Base-by-base conservation (phyloP, 2,113 vertebrate genomes). In the Podiceps cristatus region DNA sequence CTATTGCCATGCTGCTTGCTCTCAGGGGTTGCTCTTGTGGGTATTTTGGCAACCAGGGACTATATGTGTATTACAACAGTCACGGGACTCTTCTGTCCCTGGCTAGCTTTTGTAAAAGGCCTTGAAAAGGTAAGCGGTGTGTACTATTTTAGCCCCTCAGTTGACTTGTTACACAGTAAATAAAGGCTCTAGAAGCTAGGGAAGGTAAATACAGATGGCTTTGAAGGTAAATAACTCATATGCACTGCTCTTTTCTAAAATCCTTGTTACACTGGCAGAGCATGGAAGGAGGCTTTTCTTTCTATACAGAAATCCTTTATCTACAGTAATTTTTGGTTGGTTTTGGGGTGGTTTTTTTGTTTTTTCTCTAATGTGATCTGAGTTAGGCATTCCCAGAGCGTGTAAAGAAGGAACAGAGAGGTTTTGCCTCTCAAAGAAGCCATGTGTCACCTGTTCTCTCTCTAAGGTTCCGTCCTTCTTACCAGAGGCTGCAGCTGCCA, bases 1-100 rank as follows among this genome's bases (percentile, higher is more conserved):
- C 52, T 35, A 1, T 24, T 2, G 2, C 50, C 0, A 0, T 24
- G 33, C 11, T 74, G 18, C 27, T 82, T 63, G 31, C 25, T 56
- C 15, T 78, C 31, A 62, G 45, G 9, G 9, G 35, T 25, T 69
- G 64, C 13, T 35, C 5, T 33, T 53, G 35, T 18, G 40, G 24
- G n/a, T 45, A 19, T 58, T 78, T 58, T 60, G 50, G 45, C 18
- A 69, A 2, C 24, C 6, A n/a, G 13, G 59, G 33, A 27, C 69
- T 33, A 8, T 23, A 19, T 7, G 18, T 11, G 9, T 56, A 25
- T 60, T 58, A n/a, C 18, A 75, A 35, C 17, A 58, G 25, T 12
- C 0, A 1, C 40, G 44, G n/a, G 18, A 59, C 14, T 42, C 25
- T 23, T 52, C 17, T 33, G 15, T 52, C 14, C 33, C 37, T 60